phyloP scores from a whole-genome alignment of 2,797 vertebrate genomes.

The Rousettus madagascariensis region DNA sequence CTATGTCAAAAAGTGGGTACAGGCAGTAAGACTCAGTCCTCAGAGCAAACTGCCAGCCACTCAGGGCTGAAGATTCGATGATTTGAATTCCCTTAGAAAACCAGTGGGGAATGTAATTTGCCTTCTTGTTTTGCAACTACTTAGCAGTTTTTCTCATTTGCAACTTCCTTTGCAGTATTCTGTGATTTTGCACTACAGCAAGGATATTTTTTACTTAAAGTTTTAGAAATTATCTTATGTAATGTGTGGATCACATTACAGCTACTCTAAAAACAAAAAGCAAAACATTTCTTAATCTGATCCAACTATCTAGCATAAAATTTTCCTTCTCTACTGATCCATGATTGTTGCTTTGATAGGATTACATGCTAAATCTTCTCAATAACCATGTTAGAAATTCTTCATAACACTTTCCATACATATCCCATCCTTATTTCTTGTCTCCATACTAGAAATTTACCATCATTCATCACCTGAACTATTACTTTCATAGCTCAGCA shows the following conservation, averaged over 20 bases:
- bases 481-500: not conserved
- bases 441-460: not conserved
- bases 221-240: not conserved
- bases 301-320: not conserved
- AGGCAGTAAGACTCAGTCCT: no score
- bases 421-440: not conserved
- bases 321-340: not conserved
- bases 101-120: no score
- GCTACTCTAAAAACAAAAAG: no score
- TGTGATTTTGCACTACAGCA: no score
- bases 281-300: no score
- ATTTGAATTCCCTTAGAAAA: no score
- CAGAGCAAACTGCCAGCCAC: no score
- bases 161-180: not conserved
- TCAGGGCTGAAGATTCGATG: no score
- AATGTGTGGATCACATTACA: not conserved
- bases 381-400: no score
- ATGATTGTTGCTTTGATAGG: not conserved
- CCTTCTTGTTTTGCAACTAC: not conserved
- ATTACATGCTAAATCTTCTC: not conserved
- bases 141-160: not conserved
- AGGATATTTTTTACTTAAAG: no score
- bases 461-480: no score
- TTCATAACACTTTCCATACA: not conserved
- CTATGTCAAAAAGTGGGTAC: no score